These are phyloP conservation scores for Rhaphigaster nebulosa DNA, from an alignment of 2,888 invertebrate species.

Conservation along the genomic window DNA sequence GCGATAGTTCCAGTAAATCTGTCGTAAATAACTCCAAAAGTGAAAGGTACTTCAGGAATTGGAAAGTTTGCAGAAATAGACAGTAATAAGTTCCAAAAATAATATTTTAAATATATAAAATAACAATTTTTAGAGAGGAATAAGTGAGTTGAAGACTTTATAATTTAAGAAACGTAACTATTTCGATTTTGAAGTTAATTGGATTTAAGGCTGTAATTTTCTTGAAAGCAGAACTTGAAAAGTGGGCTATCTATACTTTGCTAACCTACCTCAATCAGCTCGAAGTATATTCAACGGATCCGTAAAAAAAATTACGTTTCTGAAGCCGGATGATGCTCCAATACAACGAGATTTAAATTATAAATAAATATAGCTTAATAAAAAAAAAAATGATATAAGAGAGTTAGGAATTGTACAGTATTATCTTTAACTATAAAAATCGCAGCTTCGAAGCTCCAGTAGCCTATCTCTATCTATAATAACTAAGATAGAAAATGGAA, in stretches of 20 bases:
- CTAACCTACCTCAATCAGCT: background rate
- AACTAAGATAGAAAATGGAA: too few species aligned
- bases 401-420: too few species aligned
- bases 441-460: too few species aligned
- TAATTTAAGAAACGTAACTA: background rate
- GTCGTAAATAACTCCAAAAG: background rate
- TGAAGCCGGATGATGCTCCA: too few species aligned
- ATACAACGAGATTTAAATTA: too few species aligned
- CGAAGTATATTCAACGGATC: background rate
- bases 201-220: background rate
- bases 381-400: too few species aligned
- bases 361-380: too few species aligned
- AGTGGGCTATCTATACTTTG: background rate
- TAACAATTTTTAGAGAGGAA: background rate
- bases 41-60: background rate
- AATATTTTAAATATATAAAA: background rate
- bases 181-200: background rate
- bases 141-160: background rate
- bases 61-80: background rate
- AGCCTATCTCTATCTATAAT: too few species aligned
- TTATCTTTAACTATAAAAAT: too few species aligned
- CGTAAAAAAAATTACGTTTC: too few species aligned
- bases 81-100: background rate
- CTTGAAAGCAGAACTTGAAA: background rate
- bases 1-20: background rate